These are phyloP conservation scores for Falco novaeseelandiae DNA, from an alignment of 2,797 vertebrate genomes.

Conservation along the genomic window DNA sequence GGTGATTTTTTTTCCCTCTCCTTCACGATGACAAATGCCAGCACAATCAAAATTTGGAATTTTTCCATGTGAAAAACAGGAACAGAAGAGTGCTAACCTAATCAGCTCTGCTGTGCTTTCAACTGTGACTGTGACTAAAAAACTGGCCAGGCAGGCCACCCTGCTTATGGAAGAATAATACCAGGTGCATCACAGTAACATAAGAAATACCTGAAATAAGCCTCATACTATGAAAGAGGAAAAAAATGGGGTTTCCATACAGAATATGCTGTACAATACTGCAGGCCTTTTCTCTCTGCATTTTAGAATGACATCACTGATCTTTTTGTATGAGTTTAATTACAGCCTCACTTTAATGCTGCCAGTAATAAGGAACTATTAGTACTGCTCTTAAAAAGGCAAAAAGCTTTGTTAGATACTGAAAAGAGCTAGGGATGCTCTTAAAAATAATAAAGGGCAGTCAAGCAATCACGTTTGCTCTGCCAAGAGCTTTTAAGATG, in stretches of 20 bases:
- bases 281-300: neutral
- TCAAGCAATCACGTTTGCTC: constrained; percentile 15
- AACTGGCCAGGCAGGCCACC: neutral
- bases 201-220: neutral
- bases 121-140: neutral
- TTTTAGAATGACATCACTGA: constrained; percentile 2
- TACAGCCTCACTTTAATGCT: constrained; percentile 16
- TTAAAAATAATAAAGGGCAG: constrained; percentile 45
- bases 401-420: constrained; percentile 24
- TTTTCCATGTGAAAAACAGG: constrained; percentile 5
- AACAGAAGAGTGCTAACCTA: neutral
- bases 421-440: constrained; percentile 15
- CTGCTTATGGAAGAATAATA: neutral
- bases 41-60: neutral
- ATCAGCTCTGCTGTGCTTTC: neutral
- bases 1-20: neutral
- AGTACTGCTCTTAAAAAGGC: constrained; percentile 15
- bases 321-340: constrained; percentile 20
- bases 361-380: constrained; percentile 3
- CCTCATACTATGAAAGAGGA: neutral
- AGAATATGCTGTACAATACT: neutral
- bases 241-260: neutral
- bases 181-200: neutral
- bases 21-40: neutral
- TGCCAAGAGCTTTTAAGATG: constrained; percentile 29